These are phyloP conservation scores for Malthinus flaveolus DNA, from an alignment of 2,888 invertebrate genomes.

Conservation along the genomic window DNA sequence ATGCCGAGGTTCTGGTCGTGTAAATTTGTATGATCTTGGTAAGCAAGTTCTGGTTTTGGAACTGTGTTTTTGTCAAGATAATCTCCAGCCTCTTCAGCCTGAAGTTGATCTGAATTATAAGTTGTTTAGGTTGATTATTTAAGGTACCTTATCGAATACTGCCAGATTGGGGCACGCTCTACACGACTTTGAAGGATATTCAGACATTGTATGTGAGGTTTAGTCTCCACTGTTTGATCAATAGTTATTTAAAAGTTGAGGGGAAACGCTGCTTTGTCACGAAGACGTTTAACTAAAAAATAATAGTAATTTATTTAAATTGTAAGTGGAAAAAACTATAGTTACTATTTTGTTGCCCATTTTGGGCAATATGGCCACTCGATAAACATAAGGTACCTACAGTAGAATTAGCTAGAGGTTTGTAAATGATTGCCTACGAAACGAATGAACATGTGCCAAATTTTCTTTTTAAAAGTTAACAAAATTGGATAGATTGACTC, in stretches of 20 bases:
- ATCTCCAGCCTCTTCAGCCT: slow-evolving; percentile 35
- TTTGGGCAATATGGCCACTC: no score
- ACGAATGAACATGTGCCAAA: no score
- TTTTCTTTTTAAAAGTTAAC: no score
- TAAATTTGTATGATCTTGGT: slow-evolving; percentile 30
- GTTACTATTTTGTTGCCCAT: no score
- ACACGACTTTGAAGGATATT: slow-evolving; percentile 44
- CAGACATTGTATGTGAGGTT: slow-evolving; percentile 39
- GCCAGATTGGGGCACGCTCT: slow-evolving; percentile 43
- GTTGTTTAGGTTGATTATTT: neutral
- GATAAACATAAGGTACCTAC: no score
- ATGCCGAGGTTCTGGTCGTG: slow-evolving; percentile 40
- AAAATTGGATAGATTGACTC: no score
- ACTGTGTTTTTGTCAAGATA: slow-evolving; percentile 39
- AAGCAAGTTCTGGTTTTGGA: slow-evolving; percentile 38
- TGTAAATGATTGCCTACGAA: no score
- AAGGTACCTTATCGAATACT: slow-evolving; percentile 34
- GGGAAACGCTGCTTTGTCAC: neutral
- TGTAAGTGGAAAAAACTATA: no score
- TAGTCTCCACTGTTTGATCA: slow-evolving; percentile 17
- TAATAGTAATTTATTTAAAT: no score
- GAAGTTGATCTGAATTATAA: neutral
- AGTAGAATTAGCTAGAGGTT: no score
- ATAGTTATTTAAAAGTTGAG: slow-evolving; percentile 14
- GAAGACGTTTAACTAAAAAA: no score